Evolutionary conservation across 2,888 invertebrate genomes (phyloP).

Genomic region (Cryptosula pallasiana): DNA sequence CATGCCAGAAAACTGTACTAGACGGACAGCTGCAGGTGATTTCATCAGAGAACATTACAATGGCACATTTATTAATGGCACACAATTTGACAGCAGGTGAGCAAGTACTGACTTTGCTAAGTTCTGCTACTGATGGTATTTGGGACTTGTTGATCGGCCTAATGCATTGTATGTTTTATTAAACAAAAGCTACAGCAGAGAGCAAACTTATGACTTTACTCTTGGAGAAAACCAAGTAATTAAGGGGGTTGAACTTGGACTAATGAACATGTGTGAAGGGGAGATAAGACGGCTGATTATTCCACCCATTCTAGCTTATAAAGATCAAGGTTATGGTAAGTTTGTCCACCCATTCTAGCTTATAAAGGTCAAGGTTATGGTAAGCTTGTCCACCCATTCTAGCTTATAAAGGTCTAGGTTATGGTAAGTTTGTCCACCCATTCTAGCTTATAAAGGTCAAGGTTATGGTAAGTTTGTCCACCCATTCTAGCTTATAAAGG

Average conservation of each 20-base stretch:
- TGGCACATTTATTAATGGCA: slow-evolving; percentile 21
- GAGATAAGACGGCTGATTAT: not conserved
- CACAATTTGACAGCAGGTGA: slow-evolving; percentile 23
- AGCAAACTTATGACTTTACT: slow-evolving; percentile 18
- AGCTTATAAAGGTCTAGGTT: too few species aligned
- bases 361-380: too few species aligned
- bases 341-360: too few species aligned
- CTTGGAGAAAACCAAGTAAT: slow-evolving; percentile 16
- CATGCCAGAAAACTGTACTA: slow-evolving; percentile 9
- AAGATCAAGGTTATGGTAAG: slow-evolving; percentile 22
- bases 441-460: too few species aligned
- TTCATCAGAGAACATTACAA: slow-evolving; percentile 24
- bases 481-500: too few species aligned
- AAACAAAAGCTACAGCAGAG: slow-evolving; percentile 17
- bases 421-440: too few species aligned
- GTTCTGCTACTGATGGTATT: too few species aligned
- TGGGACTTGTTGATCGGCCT: too few species aligned
- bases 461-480: too few species aligned
- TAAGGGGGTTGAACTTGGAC: slow-evolving; percentile 22
- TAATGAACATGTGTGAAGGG: slow-evolving; percentile 25
- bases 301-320: slow-evolving; percentile 17
- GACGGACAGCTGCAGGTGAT: slow-evolving; percentile 17
- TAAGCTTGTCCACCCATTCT: too few species aligned
- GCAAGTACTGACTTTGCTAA: not conserved
- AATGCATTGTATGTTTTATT: too few species aligned